phyloP scores from a whole-genome alignment of 2,797 vertebrate genomes.

The Crypturellus tataupa region DNA sequence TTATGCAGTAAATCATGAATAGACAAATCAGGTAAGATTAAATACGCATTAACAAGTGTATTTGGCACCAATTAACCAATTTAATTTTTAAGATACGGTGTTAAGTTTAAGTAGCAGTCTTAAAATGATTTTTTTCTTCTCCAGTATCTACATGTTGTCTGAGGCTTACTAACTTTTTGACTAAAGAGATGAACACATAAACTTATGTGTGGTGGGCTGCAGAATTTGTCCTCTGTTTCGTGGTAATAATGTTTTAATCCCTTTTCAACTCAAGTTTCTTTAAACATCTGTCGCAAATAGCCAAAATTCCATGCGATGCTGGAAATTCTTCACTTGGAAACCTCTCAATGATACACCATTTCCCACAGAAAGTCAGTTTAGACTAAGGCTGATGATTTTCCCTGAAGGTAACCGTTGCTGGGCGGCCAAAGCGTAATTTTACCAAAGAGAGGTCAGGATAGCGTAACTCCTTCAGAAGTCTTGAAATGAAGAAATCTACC shows the following conservation, averaged over 20 bases:
- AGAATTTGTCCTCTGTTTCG: constrained; percentile 58
- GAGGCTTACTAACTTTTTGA: constrained; percentile 76
- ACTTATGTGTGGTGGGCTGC: constrained; percentile 6
- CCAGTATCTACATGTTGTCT: constrained; percentile 48
- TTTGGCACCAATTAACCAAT: constrained; percentile 40
- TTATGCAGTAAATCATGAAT: constrained; percentile 40
- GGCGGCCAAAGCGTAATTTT: background rate
- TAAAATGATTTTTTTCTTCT: constrained; percentile 5
- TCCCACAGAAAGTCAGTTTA: constrained; percentile 36
- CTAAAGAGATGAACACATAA: constrained; percentile 75
- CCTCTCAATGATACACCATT: constrained; percentile 32
- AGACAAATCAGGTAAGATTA: constrained; percentile 57
- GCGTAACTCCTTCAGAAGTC: background rate
- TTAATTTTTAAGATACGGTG: constrained; percentile 4
- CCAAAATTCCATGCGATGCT: constrained; percentile 17
- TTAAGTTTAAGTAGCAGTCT: constrained; percentile 34
- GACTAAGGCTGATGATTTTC: constrained; percentile 49
- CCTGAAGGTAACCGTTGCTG: background rate
- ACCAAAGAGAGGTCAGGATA: background rate
- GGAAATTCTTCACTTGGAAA: constrained; percentile 66
- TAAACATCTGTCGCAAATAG: constrained; percentile 9
- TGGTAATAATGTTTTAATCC: constrained; percentile 34
- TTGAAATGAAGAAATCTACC: background rate
- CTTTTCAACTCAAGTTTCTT: constrained; percentile 15
- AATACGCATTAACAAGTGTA: constrained; percentile 8